These are phyloP conservation scores for Heterotis niloticus DNA, from an alignment of 2,113 vertebrate genomes.

Conservation along the genomic window DNA sequence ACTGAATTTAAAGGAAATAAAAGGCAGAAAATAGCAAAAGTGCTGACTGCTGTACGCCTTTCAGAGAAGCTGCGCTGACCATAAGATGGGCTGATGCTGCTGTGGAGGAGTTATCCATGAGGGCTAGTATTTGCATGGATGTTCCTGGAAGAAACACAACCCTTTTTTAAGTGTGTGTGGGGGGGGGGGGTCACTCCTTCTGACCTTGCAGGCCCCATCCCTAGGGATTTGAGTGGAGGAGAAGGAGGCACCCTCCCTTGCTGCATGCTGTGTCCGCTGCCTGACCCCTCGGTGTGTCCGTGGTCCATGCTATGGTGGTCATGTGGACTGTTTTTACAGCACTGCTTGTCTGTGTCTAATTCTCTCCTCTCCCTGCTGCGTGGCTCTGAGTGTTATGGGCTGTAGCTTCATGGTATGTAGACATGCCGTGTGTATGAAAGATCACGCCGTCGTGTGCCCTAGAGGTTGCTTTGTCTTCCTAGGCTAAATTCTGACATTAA, in stretches of 20 bases:
- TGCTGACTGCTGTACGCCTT: not conserved
- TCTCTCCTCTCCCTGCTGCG: conserved; percentile 37
- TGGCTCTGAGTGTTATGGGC: conserved; percentile 56
- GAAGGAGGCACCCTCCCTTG: not conserved
- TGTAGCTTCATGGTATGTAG: conserved; percentile 52
- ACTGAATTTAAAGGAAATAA: not conserved
- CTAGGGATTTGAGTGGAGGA: not conserved
- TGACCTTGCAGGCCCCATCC: not conserved
- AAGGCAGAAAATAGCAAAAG: not conserved
- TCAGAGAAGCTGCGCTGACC: not conserved
- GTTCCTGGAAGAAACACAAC: not conserved
- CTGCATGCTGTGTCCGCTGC: not conserved
- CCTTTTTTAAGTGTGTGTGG: not conserved
- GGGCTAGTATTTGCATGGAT: not conserved
- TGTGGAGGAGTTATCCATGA: not conserved
- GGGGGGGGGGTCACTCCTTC: too few species aligned
- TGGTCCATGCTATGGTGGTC: conserved; percentile 8
- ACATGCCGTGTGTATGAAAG: conserved; percentile 38
- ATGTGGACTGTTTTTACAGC: conserved; percentile 27
- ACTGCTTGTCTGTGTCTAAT: conserved; percentile 21
- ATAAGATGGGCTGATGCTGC: not conserved
- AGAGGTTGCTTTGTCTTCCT: not conserved
- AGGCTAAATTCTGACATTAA: too few species aligned
- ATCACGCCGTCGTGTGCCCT: conserved; percentile 30
- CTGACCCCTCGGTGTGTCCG: not conserved